Conservation (phyloP, 2,888 invertebrate genomes). For the Ichneumon xanthorius region DNA sequence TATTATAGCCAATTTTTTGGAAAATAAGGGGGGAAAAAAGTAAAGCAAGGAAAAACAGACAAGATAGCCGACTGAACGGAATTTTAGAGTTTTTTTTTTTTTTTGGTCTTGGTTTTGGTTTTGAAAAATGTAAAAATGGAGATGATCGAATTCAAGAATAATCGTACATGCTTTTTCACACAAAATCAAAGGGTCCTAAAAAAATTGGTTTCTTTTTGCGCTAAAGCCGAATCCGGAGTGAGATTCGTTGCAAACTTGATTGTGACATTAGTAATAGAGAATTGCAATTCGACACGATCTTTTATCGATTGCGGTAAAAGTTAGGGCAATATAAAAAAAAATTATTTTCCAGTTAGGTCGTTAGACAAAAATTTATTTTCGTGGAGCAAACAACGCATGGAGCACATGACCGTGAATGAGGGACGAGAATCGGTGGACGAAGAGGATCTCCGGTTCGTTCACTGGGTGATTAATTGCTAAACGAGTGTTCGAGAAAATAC, state of each 20-base stretch:
- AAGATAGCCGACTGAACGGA: neutral
- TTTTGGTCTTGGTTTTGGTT: neutral
- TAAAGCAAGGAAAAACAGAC: neutral
- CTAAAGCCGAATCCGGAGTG: no score
- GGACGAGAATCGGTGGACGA: conserved; percentile 33
- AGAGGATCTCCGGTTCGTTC: neutral
- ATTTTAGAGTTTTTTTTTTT: neutral
- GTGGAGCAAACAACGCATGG: neutral
- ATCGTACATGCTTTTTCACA: no score
- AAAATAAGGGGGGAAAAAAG: neutral
- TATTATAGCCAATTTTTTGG: neutral
- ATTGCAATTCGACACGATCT: no score
- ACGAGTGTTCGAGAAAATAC: conserved; percentile 42
- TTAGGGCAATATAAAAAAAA: no score
- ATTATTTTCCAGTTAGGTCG: no score
- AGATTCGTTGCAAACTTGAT: no score
- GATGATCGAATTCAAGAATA: neutral
- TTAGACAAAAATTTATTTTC: neutral
- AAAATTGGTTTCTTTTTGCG: no score
- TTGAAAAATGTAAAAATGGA: neutral
- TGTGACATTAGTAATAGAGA: no score
- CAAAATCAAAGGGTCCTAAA: no score
- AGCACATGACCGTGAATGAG: neutral
- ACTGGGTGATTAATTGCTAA: conserved; percentile 49
- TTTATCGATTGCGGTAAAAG: no score